Evolutionary conservation across 1,140 invertebrate genomes (phyloP).

Genomic region (Lepidurus couesii): DNA sequence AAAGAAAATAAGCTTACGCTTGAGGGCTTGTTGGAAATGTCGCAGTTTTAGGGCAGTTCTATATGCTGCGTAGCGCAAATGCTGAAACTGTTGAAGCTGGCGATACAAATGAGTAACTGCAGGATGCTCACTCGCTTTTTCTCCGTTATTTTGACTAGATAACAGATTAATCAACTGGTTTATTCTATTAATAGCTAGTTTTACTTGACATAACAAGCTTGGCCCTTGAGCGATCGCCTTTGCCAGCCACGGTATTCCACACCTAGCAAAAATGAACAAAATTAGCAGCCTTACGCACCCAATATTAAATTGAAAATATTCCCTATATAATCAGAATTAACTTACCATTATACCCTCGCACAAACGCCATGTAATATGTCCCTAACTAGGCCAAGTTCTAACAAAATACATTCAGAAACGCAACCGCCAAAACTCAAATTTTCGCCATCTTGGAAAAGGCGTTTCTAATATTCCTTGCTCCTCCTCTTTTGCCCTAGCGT

Average conservation of each 20-base stretch:
- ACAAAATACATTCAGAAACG: background rate
- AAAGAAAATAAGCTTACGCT: constrained; percentile 48
- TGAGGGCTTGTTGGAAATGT: constrained; percentile 58
- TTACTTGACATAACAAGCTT: constrained; percentile 10
- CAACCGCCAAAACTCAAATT: constrained; percentile 9
- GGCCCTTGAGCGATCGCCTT: background rate
- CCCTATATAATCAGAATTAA: background rate
- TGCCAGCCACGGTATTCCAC: constrained; percentile 4
- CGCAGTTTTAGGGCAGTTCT: constrained; percentile 72
- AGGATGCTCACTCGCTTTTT: background rate
- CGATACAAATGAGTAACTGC: background rate
- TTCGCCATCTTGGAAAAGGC: constrained; percentile 8
- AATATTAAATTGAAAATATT: background rate
- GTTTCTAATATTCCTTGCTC: background rate
- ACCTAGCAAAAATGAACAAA: background rate
- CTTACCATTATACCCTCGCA: background rate
- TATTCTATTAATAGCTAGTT: background rate
- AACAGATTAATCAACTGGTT: background rate
- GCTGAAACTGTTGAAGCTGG: constrained; percentile 23
- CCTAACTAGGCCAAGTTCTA: background rate
- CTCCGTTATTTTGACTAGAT: background rate
- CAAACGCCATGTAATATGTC: background rate
- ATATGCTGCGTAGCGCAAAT: constrained; percentile 61
- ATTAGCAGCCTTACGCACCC: background rate
- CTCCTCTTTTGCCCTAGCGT: background rate